These are phyloP conservation scores for Ondatra zibethicus DNA, from an alignment of 2,113 vertebrate genomes.

Conservation along the genomic window DNA sequence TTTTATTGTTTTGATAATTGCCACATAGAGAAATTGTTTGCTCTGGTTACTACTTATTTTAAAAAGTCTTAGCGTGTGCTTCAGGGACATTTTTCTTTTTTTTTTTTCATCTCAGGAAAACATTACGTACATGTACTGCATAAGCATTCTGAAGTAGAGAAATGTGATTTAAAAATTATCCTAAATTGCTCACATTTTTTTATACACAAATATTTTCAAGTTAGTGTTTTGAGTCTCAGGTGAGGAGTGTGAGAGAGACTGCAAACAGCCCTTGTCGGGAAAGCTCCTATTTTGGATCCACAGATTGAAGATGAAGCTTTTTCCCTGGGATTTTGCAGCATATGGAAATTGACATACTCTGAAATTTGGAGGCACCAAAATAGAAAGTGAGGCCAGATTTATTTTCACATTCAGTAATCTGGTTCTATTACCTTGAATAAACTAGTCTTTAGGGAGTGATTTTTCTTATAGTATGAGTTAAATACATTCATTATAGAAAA, in stretches of 20 bases:
- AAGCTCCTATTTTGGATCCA: constrained; percentile 64
- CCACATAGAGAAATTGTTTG: constrained; percentile 71
- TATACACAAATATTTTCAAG: constrained; percentile 84
- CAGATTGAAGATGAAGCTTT: constrained; percentile 74
- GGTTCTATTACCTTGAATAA: constrained; percentile 78
- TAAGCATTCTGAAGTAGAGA: constrained; percentile 82
- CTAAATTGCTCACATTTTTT: constrained; percentile 52
- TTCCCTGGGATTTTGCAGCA: constrained; percentile 61
- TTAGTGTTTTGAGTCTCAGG: constrained; percentile 80
- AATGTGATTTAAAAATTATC: constrained; percentile 65
- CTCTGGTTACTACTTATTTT: constrained; percentile 77
- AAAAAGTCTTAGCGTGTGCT: constrained; percentile 66
- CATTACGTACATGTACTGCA: constrained; percentile 80
- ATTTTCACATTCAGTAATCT: constrained; percentile 77
- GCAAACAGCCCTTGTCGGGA: constrained; percentile 58
- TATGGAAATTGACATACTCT: constrained; percentile 74
- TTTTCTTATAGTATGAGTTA: constrained; percentile 56
- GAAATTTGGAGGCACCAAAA: constrained; percentile 75
- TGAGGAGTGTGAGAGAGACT: constrained; percentile 73
- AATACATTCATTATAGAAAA: constrained; percentile 58
- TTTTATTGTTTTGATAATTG: constrained; percentile 82
- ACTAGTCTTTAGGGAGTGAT: constrained; percentile 55
- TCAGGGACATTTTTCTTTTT: constrained; percentile 63
- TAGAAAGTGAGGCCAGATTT: constrained; percentile 77
- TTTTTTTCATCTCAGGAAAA: constrained; percentile 70